These are phyloP conservation scores for Hoplias malabaricus DNA, from an alignment of 2,113 vertebrate genomes.

Conservation along the genomic window DNA sequence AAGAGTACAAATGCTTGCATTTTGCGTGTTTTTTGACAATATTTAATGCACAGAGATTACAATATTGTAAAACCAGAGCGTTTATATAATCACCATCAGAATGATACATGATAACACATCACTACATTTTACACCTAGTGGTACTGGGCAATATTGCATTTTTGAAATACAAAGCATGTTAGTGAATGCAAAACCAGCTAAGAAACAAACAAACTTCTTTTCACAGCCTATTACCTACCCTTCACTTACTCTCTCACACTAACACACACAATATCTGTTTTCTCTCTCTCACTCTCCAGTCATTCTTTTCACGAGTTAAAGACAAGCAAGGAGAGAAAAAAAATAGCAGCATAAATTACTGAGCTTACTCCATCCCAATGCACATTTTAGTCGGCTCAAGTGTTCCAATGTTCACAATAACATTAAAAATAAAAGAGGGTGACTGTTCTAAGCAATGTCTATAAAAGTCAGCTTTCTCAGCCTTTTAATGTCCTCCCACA, in stretches of 20 bases:
- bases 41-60: no score
- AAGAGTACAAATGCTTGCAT: no score
- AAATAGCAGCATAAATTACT: neutral
- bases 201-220: neutral
- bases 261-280: neutral
- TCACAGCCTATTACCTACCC: neutral
- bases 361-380: neutral
- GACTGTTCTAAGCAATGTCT: neutral
- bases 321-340: neutral
- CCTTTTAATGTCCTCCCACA: no score
- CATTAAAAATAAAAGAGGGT: neutral
- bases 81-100: neutral
- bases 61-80: no score
- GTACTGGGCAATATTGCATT: neutral
- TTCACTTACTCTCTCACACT: neutral
- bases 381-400: neutral
- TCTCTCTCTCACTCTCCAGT: neutral
- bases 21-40: no score
- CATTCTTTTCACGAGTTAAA: neutral
- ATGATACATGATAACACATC: neutral
- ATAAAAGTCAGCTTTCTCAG: no score
- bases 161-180: neutral
- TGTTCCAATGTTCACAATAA: neutral
- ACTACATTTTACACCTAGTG: neutral
- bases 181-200: neutral